phyloP scores from a whole-genome alignment of 1,140 invertebrate species.

The Maconellicoccus hirsutus region DNA sequence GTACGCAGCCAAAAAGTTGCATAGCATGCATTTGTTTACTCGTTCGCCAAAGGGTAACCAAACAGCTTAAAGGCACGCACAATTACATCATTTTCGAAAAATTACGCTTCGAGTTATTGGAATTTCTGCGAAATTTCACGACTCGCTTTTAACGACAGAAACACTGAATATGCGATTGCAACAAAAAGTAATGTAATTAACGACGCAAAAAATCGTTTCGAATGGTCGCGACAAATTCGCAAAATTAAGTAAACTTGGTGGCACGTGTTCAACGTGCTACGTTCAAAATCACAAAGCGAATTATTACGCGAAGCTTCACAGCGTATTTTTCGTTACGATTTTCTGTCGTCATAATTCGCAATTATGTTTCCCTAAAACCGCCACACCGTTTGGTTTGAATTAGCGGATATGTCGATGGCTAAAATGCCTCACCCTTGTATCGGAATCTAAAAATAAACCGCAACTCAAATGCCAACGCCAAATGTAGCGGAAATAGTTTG shows the following conservation, averaged over 20 bases:
- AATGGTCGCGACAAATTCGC: not conserved
- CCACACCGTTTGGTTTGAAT: too few species aligned
- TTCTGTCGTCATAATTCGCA: not conserved
- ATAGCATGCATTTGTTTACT: too few species aligned
- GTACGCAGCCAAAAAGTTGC: not conserved
- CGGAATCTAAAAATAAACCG: slow-evolving; percentile 1
- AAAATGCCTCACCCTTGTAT: not conserved
- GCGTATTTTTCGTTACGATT: not conserved
- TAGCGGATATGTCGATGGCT: too few species aligned
- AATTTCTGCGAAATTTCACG: not conserved
- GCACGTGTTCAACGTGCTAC: not conserved
- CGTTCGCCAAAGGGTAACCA: too few species aligned
- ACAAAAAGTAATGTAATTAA: too few species aligned
- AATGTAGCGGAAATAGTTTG: not conserved
- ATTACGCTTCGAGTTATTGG: not conserved
- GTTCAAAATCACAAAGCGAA: not conserved
- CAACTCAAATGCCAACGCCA: not conserved
- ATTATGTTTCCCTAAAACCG: not conserved
- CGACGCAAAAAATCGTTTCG: not conserved
- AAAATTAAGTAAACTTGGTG: not conserved
- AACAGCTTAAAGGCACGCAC: too few species aligned
- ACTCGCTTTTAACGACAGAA: not conserved
- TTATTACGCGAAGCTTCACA: not conserved
- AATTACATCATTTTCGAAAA: too few species aligned
- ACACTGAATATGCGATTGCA: too few species aligned